phyloP scores from a whole-genome alignment of 2,797 vertebrate species.

The Acipenser transmontanus region DNA sequence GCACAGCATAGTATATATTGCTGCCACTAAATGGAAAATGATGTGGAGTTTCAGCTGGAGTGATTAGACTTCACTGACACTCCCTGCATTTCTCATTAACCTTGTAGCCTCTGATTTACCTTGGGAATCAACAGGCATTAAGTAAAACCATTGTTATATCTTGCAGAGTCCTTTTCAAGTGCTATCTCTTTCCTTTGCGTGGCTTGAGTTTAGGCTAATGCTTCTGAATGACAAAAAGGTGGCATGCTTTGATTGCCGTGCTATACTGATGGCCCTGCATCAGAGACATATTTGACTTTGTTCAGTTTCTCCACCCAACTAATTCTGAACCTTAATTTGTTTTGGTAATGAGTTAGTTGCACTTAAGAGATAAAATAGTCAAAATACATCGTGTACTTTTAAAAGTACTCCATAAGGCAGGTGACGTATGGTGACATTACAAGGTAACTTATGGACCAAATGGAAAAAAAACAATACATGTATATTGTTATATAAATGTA shows the following conservation, averaged over 20 bases:
- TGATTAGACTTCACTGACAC: conserved; percentile 40
- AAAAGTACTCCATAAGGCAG: too few species aligned
- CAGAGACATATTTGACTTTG: conserved; percentile 69
- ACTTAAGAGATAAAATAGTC: too few species aligned
- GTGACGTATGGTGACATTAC: too few species aligned
- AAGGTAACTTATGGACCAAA: too few species aligned
- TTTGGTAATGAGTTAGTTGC: conserved; percentile 6
- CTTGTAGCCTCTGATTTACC: conserved; percentile 63
- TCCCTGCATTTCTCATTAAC: conserved; percentile 21
- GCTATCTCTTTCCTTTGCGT: conserved; percentile 55
- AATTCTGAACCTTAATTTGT: conserved; percentile 66
- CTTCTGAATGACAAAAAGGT: conserved; percentile 65
- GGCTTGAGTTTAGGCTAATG: conserved; percentile 58
- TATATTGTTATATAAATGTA: too few species aligned
- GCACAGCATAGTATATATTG: conserved; percentile 47
- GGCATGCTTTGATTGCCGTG: conserved; percentile 50
- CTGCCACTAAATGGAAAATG: conserved; percentile 40
- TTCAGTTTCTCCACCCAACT: conserved; percentile 58
- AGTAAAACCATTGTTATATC: conserved; percentile 17
- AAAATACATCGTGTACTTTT: too few species aligned
- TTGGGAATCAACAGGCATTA: conserved; percentile 20
- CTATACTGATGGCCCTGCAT: conserved; percentile 62
- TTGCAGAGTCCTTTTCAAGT: conserved; percentile 41
- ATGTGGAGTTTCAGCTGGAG: conserved; percentile 13
- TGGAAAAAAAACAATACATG: too few species aligned